Evolutionary conservation across 2,888 invertebrate species (phyloP), one percentile per base, ranked within the genome.

Genomic region (Nemoura dubitans): DNA sequence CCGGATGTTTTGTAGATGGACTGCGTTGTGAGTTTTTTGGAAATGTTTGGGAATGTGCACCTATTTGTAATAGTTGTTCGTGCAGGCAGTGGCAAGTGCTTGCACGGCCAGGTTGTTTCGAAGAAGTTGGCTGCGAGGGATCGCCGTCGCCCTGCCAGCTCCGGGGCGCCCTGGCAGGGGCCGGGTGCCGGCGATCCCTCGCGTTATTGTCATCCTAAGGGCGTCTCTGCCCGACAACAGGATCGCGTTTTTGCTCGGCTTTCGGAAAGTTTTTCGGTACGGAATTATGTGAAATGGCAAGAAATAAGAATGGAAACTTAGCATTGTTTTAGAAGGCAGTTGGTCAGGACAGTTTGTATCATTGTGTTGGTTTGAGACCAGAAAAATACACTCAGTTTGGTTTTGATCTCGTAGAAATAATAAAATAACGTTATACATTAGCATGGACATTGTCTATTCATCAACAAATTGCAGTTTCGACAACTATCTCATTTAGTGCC

Each of bases 401-500:
- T 84, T 83, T 59, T 84, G 84, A 84, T 84, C 84, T 84, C 29
- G 59, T 84, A 84, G 76, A 76, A 84, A 59, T 36, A n/a, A 36
- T 43, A 76, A 76, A 25, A 28, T 76, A 76, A 84, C 27, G 27
- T 76, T 76, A 59, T 84, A 84, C 76, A 81, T 81, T 59, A 59
- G 59, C 59, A 84, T 59, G 84, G 28, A 81, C 84, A 84, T 84
- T 27, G 84, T 59, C 84, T 84, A 30, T 29, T 84, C 84, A 84
- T 84, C 84, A 84, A 84, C 84, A 81, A 81, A 81, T 84, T 84
- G 84, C 84, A 59, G 84, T 84, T 84, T 84, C 84, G 84, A 76
- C 26, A 84, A 84, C 84, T 84, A 83, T 83, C 84, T 76, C 76
- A 84, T 81, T 81, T 84, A 88, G 88, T 87, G 88, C 88, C 88